Base-by-base conservation (phyloP, 1,140 invertebrate genomes). In the Ridgeia piscesae region DNA sequence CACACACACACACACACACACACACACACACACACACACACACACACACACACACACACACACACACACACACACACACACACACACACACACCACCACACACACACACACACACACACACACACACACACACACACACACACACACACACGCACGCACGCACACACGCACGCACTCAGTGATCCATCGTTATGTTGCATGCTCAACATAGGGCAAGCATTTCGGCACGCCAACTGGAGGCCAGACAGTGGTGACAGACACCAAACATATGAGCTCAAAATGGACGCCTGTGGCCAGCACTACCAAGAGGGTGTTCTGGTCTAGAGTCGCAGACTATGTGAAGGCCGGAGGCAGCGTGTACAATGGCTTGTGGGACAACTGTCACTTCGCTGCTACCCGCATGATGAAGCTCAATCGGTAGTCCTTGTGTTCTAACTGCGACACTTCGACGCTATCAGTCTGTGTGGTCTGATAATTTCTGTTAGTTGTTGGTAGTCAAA, bases 311-410 rank as follows among this genome's bases (percentile, higher is more conserved):
- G 42, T 42, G 42, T 11, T 6, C 42, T 42, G 2, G 33, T 33
- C 91, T 42, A 91, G 1, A 4, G 91, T 91, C 9, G 91, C 4
- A 4, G 91, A 91, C 34, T 91, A 34, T 35, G 91, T 91, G n/a
- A n/a, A 35, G 33, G 91, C 91, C 35, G 91, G 91, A n/a, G 91
- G 91, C 31, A 34, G n/a, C 33, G 91, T 34, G 4, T 91, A 91
- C 91, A 6, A 4, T 4, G 9, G 6, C 33, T 42, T 42, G 33
- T n/a, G 4, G 6, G 91, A 91, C 91, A 91, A 89, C n/a, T 89
- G 88, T 17, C 88, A 33, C 88, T 89, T 6, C n/a, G 88, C n/a
- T 89, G 34, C n/a, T 89, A 33, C 4, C 42, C 42, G 42, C 42
- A 42, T 42, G 42, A 42, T 42, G 42, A 42, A 42, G 11, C 42